Evolutionary conservation across 1,140 invertebrate genomes (phyloP).

Genomic region (Camponotus pennsylvanicus): DNA sequence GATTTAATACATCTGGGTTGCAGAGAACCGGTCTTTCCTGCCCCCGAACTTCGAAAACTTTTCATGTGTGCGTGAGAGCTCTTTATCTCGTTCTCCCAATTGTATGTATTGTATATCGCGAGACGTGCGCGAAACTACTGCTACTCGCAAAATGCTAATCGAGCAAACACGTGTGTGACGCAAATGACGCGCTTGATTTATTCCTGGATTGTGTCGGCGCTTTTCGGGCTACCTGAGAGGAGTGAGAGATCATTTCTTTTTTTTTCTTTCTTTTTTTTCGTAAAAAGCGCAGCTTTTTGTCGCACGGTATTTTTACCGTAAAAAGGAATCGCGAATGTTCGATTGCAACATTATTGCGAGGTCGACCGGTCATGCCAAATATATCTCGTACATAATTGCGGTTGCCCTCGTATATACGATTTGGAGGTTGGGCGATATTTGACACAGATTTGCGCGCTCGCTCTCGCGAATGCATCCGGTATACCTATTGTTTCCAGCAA

Average conservation of each 20-base stretch:
- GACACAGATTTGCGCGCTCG: conserved; percentile 58
- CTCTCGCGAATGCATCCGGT: conserved; percentile 27
- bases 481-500: conserved; percentile 34
- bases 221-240: neutral
- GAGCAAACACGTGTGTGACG: conserved; percentile 46
- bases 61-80: conserved; percentile 9
- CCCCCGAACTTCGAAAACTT: conserved; percentile 40
- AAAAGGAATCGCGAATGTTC: conserved; percentile 43
- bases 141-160: conserved; percentile 52
- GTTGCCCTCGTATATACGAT: conserved; percentile 20
- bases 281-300: neutral
- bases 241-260: neutral
- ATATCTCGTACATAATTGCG: conserved; percentile 63
- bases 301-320: neutral
- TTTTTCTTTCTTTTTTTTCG: neutral
- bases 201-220: neutral
- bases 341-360: conserved; percentile 46
- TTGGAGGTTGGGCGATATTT: conserved; percentile 57
- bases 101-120: conserved; percentile 21
- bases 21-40: conserved; percentile 49
- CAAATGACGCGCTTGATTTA: conserved; percentile 19
- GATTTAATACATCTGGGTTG: conserved; percentile 58
- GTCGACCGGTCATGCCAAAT: conserved; percentile 67
- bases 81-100: conserved; percentile 55
- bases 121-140: neutral